A percentile compares a stretch with the other conserved stretches of the same genome.
Evolutionary conservation across 2,888 invertebrate species (phyloP).

Genomic region (Aphrophora alni): DNA sequence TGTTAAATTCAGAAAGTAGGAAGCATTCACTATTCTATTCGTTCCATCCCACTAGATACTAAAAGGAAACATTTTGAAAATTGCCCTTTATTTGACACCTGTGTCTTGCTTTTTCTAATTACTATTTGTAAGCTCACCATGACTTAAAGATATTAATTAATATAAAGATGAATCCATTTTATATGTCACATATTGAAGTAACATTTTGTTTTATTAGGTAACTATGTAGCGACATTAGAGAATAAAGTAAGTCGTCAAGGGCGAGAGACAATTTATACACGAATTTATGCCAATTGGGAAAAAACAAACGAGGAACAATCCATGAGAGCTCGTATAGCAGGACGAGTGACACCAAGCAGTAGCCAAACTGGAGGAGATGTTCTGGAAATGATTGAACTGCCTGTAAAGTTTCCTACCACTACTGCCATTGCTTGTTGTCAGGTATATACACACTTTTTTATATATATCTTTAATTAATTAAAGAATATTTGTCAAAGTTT

Average conservation of each 20-base stretch:
- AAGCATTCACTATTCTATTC: too few species aligned
- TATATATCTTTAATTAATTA: too few species aligned
- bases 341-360: conserved; percentile 72
- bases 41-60: too few species aligned
- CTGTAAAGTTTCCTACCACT: conserved; percentile 62
- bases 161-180: too few species aligned
- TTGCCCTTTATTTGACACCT: too few species aligned
- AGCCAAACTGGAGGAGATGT: conserved; percentile 51
- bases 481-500: too few species aligned
- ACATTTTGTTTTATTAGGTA: conserved; percentile 58
- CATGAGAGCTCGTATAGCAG: conserved; percentile 75
- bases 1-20: too few species aligned
- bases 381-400: conserved; percentile 77
- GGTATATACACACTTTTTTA: conserved; percentile 48
- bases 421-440: conserved; percentile 69
- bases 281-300: conserved; percentile 80
- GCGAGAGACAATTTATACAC: conserved; percentile 61
- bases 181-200: too few species aligned
- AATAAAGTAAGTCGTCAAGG: conserved; percentile 60
- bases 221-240: conserved; percentile 72
- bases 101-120: too few species aligned
- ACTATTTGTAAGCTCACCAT: too few species aligned
- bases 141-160: too few species aligned
- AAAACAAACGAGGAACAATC: conserved; percentile 56
- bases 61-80: too few species aligned